A percentile compares a stretch with the other conserved stretches of the same genome.
These are phyloP conservation scores for Tortrix viridana DNA, from an alignment of 2,888 invertebrate genomes.

Conservation along the genomic window DNA sequence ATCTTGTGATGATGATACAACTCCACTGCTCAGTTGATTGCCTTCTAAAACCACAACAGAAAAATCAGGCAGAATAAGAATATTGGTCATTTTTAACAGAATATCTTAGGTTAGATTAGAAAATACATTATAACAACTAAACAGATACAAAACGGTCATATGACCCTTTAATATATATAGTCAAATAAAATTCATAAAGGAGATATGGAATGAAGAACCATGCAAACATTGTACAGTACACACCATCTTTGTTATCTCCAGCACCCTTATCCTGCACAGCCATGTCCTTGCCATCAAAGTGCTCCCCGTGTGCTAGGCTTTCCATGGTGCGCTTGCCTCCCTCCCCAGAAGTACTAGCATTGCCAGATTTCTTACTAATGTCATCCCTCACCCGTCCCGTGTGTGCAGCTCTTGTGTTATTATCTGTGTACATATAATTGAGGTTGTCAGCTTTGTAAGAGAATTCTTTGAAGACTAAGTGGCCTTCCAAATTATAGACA, in stretches of 20 bases:
- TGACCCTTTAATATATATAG: no score
- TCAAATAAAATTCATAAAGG: no score
- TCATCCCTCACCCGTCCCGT: constrained; percentile 76
- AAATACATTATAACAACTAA: no score
- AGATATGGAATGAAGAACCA: no score
- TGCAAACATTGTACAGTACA: constrained; percentile 23
- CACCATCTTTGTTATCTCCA: constrained; percentile 68
- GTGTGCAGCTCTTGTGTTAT: constrained; percentile 70
- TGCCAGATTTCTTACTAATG: constrained; percentile 72
- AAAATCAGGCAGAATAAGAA: no score
- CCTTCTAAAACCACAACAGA: constrained; percentile 46
- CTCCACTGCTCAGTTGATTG: constrained; percentile 67
- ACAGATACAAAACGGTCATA: no score
- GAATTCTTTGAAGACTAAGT: no score
- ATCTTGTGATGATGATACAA: constrained; percentile 73
- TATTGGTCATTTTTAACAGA: no score
- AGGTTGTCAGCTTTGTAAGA: constrained; percentile 23
- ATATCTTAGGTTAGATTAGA: no score
- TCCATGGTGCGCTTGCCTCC: constrained; percentile 75
- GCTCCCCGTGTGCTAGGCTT: constrained; percentile 76
- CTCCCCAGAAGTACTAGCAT: constrained; percentile 70
- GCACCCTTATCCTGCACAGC: constrained; percentile 65
- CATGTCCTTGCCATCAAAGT: constrained; percentile 73
- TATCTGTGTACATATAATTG: constrained; percentile 57
- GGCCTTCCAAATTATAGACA: no score